These are phyloP conservation scores for Euzetes globulus DNA, from an alignment of 2,888 invertebrate species.

Conservation along the genomic window DNA sequence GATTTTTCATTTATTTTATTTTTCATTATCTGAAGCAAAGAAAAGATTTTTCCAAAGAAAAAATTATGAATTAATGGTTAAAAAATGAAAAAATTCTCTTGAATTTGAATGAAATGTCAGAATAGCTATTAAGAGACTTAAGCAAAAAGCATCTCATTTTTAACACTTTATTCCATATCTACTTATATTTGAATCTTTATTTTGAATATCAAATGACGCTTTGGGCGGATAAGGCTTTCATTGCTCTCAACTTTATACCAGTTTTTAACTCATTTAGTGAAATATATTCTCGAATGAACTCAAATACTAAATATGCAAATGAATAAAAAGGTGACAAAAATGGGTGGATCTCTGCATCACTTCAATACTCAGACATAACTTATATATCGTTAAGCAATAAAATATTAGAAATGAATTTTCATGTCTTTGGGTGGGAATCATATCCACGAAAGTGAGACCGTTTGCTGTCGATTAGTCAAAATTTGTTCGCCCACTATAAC, in stretches of 20 bases:
- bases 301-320: conserved; percentile 5
- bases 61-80: no score
- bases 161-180: not conserved
- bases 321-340: conserved; percentile 22
- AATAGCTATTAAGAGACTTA: not conserved
- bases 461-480: no score
- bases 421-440: conserved; percentile 5
- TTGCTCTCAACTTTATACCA: not conserved
- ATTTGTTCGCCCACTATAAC: no score
- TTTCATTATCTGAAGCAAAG: not conserved
- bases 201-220: conserved; percentile 12
- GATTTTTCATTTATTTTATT: not conserved
- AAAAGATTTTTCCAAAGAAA: not conserved
- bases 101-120: not conserved
- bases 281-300: not conserved
- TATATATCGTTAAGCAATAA: not conserved
- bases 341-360: conserved; percentile 7
- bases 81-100: not conserved
- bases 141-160: not conserved
- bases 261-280: not conserved
- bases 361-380: not conserved
- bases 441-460: not conserved
- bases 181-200: not conserved
- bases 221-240: conserved; percentile 14
- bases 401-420: conserved; percentile 4